Conservation (phyloP, 1,140 invertebrate species). For the Andrena cerasifolii region DNA sequence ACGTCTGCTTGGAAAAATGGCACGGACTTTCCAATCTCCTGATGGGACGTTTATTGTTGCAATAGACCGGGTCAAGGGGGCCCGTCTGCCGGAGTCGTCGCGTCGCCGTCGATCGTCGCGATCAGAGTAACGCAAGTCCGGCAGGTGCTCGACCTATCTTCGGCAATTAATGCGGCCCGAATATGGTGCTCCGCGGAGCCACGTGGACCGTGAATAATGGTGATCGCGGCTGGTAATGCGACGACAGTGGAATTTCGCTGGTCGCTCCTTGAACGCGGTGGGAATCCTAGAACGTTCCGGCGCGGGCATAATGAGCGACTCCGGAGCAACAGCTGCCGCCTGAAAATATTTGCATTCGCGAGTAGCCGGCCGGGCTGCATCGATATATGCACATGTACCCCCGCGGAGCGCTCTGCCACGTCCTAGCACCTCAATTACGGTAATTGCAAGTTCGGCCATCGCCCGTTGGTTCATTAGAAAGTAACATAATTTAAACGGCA, state of each 20-base stretch:
- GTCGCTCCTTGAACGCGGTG: conserved; percentile 4
- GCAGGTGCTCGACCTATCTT: conserved; percentile 19
- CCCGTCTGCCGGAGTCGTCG: background rate
- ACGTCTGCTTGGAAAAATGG: too few species aligned
- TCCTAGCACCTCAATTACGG: conserved; percentile 22
- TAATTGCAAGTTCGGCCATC: conserved; percentile 20
- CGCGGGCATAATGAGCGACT: conserved; percentile 19
- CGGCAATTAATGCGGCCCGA: conserved; percentile 20
- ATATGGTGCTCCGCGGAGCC: background rate
- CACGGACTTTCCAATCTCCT: too few species aligned
- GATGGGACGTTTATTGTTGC: too few species aligned
- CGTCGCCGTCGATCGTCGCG: background rate
- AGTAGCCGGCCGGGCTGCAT: background rate
- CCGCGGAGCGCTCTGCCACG: background rate
- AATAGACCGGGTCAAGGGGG: too few species aligned
- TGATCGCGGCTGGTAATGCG: conserved; percentile 18
- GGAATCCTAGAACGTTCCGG: conserved; percentile 1
- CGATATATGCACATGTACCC: background rate
- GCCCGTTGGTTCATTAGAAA: conserved; percentile 18
- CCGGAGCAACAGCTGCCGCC: conserved; percentile 39
- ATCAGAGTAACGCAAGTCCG: conserved; percentile 30
- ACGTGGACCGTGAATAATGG: conserved; percentile 9
- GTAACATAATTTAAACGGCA: conserved; percentile 26
- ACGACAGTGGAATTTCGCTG: conserved; percentile 10
- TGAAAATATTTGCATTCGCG: conserved; percentile 17